Percentiles rank a stretch among this genome's conserved stretches.
Conservation (phyloP, 2,888 invertebrate genomes). For the Ptycholaimellus sp. region DNA sequence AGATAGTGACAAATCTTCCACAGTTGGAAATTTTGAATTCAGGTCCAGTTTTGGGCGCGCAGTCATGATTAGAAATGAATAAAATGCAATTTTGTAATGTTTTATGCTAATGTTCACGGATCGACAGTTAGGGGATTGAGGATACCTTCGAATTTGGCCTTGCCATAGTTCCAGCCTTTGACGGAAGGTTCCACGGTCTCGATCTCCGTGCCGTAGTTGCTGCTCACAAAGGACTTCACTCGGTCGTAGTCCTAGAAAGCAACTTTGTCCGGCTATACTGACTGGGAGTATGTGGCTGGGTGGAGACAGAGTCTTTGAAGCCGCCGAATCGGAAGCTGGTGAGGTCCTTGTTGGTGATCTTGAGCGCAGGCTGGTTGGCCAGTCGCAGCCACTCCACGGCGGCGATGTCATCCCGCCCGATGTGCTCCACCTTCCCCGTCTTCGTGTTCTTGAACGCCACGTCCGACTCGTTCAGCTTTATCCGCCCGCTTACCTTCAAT, state of each 20-base stretch:
- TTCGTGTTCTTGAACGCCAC: slow-evolving; percentile 79
- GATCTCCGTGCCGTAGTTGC: slow-evolving; percentile 52
- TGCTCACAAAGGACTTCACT: slow-evolving; percentile 60
- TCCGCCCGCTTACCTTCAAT: slow-evolving; percentile 37
- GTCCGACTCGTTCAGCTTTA: slow-evolving; percentile 69
- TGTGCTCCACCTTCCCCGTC: slow-evolving; percentile 83
- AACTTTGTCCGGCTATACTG: background rate
- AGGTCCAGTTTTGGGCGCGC: background rate
- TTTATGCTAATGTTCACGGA: too few relatives aligned
- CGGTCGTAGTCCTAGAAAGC: slow-evolving; percentile 57
- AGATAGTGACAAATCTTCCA: too few relatives aligned
- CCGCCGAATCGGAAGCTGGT: slow-evolving; percentile 69
- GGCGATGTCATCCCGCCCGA: slow-evolving; percentile 58
- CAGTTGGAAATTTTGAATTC: too few relatives aligned
- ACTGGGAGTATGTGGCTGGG: background rate
- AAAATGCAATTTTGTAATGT: too few relatives aligned
- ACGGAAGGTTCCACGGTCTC: slow-evolving; percentile 69
- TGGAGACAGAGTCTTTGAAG: slow-evolving; percentile 41
- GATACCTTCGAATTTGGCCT: slow-evolving; percentile 64
- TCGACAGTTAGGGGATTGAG: too few relatives aligned
- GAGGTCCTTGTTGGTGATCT: slow-evolving; percentile 69
- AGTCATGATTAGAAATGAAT: too few relatives aligned
- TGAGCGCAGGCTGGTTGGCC: slow-evolving; percentile 63
- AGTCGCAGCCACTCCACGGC: slow-evolving; percentile 72
- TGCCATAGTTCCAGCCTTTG: slow-evolving; percentile 99